These are phyloP conservation scores for Hybos culiciformis DNA, from an alignment of 2,888 invertebrate genomes.

Conservation along the genomic window DNA sequence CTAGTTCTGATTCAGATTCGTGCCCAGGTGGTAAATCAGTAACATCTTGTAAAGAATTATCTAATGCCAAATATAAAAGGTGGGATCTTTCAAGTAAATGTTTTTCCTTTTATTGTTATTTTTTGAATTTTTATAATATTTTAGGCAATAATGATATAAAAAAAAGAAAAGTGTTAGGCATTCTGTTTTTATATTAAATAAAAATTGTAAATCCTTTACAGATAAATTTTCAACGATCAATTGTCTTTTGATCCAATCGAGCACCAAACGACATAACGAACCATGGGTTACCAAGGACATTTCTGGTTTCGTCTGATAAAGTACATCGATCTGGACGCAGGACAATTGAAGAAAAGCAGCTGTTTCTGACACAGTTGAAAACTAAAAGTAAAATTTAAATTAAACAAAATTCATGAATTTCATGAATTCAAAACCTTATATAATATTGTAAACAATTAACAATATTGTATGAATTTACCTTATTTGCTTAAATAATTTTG, in stretches of 20 bases:
- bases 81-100: constrained; percentile 18
- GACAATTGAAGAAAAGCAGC: constrained; percentile 37
- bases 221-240: constrained; percentile 29
- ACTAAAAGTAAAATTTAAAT: constrained; percentile 33
- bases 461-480: too few species aligned
- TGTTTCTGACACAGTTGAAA: constrained; percentile 42
- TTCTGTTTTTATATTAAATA: too few species aligned
- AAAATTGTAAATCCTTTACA: too few species aligned
- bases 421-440: too few species aligned
- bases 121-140: not conserved
- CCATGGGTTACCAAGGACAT: constrained; percentile 44
- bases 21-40: constrained; percentile 50
- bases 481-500: too few species aligned
- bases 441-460: too few species aligned
- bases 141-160: not conserved
- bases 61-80: constrained; percentile 38
- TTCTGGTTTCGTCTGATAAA: constrained; percentile 57
- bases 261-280: constrained; percentile 46
- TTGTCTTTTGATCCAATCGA: constrained; percentile 46
- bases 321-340: constrained; percentile 55
- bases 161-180: too few species aligned
- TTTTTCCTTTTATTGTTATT: constrained; percentile 7
- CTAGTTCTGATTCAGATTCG: constrained; percentile 55
- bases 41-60: constrained; percentile 67
- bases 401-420: too few species aligned